phyloP scores from a whole-genome alignment of 2,888 invertebrate genomes.

The Troides aeacus region DNA sequence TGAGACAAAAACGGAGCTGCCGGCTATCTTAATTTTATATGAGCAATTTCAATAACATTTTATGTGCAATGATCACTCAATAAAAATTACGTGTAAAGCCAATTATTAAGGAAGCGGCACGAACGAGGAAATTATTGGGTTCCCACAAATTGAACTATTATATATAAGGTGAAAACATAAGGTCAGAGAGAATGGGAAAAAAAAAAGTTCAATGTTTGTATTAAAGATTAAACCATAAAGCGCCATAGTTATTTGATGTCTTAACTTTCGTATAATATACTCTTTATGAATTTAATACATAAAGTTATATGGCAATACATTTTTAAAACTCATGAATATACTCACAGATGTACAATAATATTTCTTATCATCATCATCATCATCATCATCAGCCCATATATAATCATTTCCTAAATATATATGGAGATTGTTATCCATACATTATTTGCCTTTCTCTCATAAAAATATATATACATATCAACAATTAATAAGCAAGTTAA shows the following conservation, averaged over 20 bases:
- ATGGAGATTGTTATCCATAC: too few relatives aligned
- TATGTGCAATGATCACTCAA: constrained; percentile 23
- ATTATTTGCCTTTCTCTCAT: background rate
- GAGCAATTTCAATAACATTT: constrained; percentile 23
- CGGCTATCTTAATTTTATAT: constrained; percentile 30
- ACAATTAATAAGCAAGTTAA: constrained; percentile 3
- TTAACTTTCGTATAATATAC: too few relatives aligned
- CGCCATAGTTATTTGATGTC: too few relatives aligned
- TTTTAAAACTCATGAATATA: too few relatives aligned
- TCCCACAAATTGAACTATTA: constrained; percentile 21
- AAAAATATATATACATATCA: background rate
- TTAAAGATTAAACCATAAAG: constrained; percentile 4
- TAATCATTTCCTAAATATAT: too few relatives aligned
- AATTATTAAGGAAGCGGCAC: constrained; percentile 18
- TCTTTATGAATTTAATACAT: too few relatives aligned
- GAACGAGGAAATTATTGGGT: constrained; percentile 6
- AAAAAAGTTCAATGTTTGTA: constrained; percentile 11
- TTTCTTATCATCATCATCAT: too few relatives aligned
- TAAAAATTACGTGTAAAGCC: constrained; percentile 22
- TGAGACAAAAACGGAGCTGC: constrained; percentile 30
- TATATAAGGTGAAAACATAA: constrained; percentile 16
- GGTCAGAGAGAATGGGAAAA: constrained; percentile 3
- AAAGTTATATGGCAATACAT: too few relatives aligned
- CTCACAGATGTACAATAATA: too few relatives aligned
- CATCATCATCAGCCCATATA: too few relatives aligned